phyloP scores from a whole-genome alignment of 2,113 vertebrate species.

The Serilophus lunatus region DNA sequence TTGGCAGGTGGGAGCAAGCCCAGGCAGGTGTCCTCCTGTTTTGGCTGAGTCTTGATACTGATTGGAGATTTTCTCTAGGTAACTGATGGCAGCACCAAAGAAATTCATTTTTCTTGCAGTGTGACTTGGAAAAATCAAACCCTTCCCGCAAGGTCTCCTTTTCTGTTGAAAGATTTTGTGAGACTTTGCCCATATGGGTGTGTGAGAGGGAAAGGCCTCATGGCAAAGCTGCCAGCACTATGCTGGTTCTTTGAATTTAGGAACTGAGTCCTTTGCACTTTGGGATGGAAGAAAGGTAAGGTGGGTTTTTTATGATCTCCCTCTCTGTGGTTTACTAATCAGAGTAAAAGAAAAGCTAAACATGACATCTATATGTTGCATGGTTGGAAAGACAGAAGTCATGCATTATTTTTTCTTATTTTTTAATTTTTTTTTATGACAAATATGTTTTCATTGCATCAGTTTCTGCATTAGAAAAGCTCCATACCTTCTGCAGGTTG shows the following conservation, averaged over 20 bases:
- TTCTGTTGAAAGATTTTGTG: not conserved
- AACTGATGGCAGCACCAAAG: not conserved
- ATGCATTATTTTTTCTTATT: not conserved
- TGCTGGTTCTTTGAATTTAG: not conserved
- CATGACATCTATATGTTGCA: not conserved
- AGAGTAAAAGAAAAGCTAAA: not conserved
- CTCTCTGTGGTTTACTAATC: not conserved
- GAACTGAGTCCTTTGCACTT: not conserved
- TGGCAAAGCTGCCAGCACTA: not conserved
- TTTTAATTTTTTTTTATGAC: not conserved
- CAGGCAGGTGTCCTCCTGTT: not conserved
- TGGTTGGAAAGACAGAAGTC: not conserved
- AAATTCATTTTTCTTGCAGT: not conserved
- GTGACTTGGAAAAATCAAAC: not conserved
- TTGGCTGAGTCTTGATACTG: not conserved
- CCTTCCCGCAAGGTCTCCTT: rapidly evolving
- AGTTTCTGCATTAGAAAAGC: not conserved
- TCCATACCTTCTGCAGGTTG: not conserved
- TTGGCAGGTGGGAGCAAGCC: not conserved
- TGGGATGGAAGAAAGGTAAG: not conserved
- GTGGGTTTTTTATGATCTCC: not conserved
- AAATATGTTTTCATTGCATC: not conserved
- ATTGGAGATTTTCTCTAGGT: not conserved
- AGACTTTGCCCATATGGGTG: not conserved
- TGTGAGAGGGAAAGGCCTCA: not conserved